These are phyloP conservation scores for Acanthosoma haemorrhoidale DNA, from an alignment of 2,888 invertebrate species.

Conservation along the genomic window DNA sequence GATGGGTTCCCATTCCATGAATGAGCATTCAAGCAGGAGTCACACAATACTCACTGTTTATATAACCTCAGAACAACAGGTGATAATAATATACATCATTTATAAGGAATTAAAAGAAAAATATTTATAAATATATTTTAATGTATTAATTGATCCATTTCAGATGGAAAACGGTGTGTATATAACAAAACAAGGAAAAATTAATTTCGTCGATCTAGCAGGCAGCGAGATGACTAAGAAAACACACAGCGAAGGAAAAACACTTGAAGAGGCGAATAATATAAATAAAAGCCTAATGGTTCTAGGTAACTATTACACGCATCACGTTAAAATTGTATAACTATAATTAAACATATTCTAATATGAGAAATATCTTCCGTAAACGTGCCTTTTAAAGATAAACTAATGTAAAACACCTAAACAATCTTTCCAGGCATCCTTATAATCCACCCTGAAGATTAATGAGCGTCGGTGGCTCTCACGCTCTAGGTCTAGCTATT, in stretches of 20 bases:
- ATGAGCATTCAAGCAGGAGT: slow-evolving; percentile 86
- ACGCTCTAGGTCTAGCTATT: too few relatives aligned
- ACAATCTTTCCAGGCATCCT: too few relatives aligned
- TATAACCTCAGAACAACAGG: slow-evolving; percentile 78
- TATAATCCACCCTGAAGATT: too few relatives aligned
- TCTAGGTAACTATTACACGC: slow-evolving; percentile 72
- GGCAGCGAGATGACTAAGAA: slow-evolving; percentile 96
- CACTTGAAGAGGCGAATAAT: slow-evolving; percentile 89
- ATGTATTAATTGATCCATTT: background rate
- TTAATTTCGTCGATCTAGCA: slow-evolving; percentile 92
- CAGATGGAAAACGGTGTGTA: slow-evolving; percentile 68
- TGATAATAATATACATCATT: slow-evolving; percentile 42
- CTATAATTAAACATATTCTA: too few relatives aligned
- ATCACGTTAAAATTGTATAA: too few relatives aligned
- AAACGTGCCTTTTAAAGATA: too few relatives aligned
- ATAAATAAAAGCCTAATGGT: slow-evolving; percentile 95
- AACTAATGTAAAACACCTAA: too few relatives aligned
- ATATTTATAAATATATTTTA: background rate
- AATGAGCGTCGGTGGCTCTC: too few relatives aligned
- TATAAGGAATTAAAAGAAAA: background rate
- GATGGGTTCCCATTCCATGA: slow-evolving; percentile 85
- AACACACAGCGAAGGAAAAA: slow-evolving; percentile 80
- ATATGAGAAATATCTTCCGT: too few relatives aligned
- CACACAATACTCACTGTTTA: slow-evolving; percentile 88
- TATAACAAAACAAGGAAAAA: slow-evolving; percentile 86